Percentiles rank a stretch among this genome's conserved stretches.
phyloP scores from a whole-genome alignment of 2,888 invertebrate genomes.

The Eucera pruinosa region DNA sequence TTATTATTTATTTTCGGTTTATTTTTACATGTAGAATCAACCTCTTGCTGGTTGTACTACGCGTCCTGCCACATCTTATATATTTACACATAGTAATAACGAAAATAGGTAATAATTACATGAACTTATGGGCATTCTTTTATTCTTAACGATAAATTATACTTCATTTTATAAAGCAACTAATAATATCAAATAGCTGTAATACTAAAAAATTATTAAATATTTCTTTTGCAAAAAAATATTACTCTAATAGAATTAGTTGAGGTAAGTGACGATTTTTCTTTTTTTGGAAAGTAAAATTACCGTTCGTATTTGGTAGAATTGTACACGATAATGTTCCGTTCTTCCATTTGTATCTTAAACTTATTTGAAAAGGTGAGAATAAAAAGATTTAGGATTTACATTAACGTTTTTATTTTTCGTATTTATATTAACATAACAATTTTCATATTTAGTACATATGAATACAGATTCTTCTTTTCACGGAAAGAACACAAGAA shows the following conservation, averaged over 20 bases:
- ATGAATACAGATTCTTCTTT: conserved; percentile 25
- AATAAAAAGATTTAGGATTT: conserved; percentile 19
- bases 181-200: not conserved
- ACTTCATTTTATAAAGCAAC: not conserved
- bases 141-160: not conserved
- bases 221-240: too few species aligned
- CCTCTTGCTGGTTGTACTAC: too few species aligned
- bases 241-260: not conserved
- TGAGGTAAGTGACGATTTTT: too few species aligned
- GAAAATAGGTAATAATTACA: too few species aligned
- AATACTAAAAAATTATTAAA: not conserved
- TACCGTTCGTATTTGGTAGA: too few species aligned
- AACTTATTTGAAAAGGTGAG: not conserved
- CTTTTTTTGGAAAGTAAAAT: too few species aligned
- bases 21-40: too few species aligned
- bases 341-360: not conserved
- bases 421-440: conserved; percentile 45
- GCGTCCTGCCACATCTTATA: too few species aligned
- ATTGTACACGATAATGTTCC: too few species aligned
- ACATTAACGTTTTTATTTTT: conserved; percentile 39
- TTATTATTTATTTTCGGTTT: too few species aligned
- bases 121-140: not conserved
- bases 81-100: too few species aligned
- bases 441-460: conserved; percentile 42
- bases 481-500: conserved; percentile 24